These are phyloP conservation scores for Cantharis rufa DNA, from an alignment of 2,888 invertebrate species.

Conservation along the genomic window DNA sequence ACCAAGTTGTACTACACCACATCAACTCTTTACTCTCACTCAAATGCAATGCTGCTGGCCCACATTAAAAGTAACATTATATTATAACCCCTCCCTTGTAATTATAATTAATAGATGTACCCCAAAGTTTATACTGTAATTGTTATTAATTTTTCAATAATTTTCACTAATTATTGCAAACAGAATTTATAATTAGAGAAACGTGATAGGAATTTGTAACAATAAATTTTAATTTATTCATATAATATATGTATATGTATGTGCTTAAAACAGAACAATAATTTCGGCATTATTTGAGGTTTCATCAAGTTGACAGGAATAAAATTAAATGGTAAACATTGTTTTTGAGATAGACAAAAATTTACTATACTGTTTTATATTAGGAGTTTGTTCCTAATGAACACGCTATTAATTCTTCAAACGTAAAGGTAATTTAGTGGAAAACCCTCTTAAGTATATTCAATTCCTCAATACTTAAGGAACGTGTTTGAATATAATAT, in stretches of 20 bases:
- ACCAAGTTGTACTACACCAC: slow-evolving; percentile 35
- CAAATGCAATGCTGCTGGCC: slow-evolving; percentile 42
- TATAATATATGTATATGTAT: too few species aligned
- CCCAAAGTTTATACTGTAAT: neutral
- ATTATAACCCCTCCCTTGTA: slow-evolving; percentile 41
- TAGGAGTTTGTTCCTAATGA: too few species aligned
- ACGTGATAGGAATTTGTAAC: neutral
- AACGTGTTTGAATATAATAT: too few species aligned
- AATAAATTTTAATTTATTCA: neutral
- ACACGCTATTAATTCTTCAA: too few species aligned
- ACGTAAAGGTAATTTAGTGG: too few species aligned
- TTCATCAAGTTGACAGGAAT: too few species aligned
- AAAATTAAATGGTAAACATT: too few species aligned
- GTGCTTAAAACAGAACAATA: neutral
- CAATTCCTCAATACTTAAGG: too few species aligned
- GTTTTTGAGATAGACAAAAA: too few species aligned
- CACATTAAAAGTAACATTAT: slow-evolving; percentile 43
- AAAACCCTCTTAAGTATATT: too few species aligned
- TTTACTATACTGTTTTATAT: too few species aligned
- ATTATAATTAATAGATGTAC: neutral
- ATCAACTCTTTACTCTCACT: slow-evolving; percentile 50
- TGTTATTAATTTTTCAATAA: neutral
- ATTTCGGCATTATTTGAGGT: neutral
- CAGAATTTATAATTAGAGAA: neutral
- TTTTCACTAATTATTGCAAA: neutral